Conservation (phyloP, 2,888 invertebrate species). For the Meandrusa payeni region DNA sequence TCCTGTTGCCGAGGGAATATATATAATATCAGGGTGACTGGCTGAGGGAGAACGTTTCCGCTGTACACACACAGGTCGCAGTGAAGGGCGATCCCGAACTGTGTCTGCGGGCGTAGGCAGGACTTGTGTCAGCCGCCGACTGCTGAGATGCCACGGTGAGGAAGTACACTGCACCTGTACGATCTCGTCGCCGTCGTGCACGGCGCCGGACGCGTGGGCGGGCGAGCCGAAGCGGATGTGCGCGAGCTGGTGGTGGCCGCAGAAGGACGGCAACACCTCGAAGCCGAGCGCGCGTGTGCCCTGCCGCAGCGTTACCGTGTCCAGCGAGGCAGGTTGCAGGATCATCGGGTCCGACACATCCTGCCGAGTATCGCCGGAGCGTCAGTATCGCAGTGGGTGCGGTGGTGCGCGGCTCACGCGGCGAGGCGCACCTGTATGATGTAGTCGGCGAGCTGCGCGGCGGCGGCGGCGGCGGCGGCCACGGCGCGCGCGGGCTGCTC, state of each 20-base stretch:
- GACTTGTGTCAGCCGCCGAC: too few relatives aligned
- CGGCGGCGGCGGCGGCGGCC: slow-evolving; percentile 85
- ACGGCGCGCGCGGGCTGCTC: slow-evolving; percentile 91
- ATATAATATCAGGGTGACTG: too few relatives aligned
- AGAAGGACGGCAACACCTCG: slow-evolving; percentile 92
- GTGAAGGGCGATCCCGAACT: neutral
- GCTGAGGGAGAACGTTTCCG: too few relatives aligned
- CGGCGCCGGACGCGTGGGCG: slow-evolving; percentile 94
- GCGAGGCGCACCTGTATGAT: slow-evolving; percentile 85
- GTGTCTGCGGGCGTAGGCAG: neutral
- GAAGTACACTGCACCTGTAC: slow-evolving; percentile 94
- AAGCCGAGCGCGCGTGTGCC: slow-evolving; percentile 94
- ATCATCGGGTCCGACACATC: slow-evolving; percentile 94
- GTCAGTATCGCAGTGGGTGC: too few relatives aligned
- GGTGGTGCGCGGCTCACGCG: too few relatives aligned
- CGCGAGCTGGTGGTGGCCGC: slow-evolving; percentile 88
- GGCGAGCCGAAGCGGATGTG: slow-evolving; percentile 95
- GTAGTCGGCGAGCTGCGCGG: slow-evolving; percentile 90
- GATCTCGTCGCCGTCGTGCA: slow-evolving; percentile 98
- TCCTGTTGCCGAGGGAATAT: too few relatives aligned
- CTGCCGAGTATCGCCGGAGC: too few relatives aligned
- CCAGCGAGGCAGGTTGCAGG: slow-evolving; percentile 94
- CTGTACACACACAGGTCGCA: neutral
- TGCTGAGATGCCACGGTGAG: too few relatives aligned
- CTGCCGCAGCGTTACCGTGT: slow-evolving; percentile 92